Percentiles rank a stretch among this genome's conserved stretches.
These are phyloP conservation scores for Ochotona princeps DNA, from an alignment of 2,113 vertebrate genomes.

Conservation along the genomic window DNA sequence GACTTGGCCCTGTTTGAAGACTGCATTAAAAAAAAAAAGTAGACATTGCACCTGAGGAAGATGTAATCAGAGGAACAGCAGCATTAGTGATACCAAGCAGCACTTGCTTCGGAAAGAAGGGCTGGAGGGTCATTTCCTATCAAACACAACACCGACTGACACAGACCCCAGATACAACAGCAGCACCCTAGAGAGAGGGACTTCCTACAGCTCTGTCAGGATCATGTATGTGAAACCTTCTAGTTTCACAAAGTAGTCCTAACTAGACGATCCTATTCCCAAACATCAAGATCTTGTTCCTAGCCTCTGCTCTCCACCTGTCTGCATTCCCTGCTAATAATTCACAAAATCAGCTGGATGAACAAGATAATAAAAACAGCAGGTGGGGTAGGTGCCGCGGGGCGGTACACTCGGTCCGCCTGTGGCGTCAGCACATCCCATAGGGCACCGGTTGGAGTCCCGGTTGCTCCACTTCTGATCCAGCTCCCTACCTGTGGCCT, in stretches of 20 bases:
- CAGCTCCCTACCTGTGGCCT: too few species aligned
- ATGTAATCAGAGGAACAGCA: background rate
- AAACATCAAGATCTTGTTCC: background rate
- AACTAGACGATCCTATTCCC: background rate
- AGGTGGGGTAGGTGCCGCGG: too few species aligned
- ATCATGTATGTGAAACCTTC: fast-evolving
- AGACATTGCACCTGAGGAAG: background rate
- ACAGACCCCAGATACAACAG: too few species aligned
- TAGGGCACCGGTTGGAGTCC: too few species aligned
- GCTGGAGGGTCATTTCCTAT: background rate
- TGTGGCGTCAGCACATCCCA: too few species aligned
- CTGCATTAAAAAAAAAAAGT: background rate
- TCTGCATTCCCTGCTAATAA: background rate
- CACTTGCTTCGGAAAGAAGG: background rate
- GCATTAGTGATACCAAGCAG: background rate
- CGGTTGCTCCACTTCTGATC: too few species aligned
- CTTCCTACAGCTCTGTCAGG: background rate
- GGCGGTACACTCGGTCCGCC: too few species aligned
- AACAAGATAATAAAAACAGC: too few species aligned
- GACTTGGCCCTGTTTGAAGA: background rate
- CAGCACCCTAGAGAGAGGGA: background rate
- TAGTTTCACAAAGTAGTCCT: background rate
- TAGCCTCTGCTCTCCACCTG: background rate
- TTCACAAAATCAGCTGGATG: background rate
- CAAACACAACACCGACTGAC: background rate